Percentiles rank a stretch among this genome's conserved stretches.
Evolutionary conservation across 2,797 vertebrate genomes (phyloP).

Genomic region (Propithecus perrieri): DNA sequence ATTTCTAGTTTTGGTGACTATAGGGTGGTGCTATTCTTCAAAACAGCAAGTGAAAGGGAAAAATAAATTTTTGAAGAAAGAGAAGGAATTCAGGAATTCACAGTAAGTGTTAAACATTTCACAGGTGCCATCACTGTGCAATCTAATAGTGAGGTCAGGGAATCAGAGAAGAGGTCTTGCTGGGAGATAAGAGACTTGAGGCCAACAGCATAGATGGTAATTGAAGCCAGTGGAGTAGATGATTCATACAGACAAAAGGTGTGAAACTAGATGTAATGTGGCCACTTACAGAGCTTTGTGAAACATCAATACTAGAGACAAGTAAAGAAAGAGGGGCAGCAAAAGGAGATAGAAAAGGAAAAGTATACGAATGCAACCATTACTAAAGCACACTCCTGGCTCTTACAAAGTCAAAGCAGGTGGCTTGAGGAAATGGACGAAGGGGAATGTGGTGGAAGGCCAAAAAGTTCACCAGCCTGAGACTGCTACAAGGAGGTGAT

Average conservation of each 20-base stretch:
- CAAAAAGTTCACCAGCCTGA: neutral
- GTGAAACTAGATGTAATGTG: neutral
- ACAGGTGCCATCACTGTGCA: neutral
- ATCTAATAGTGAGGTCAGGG: neutral
- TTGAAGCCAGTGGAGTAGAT: neutral
- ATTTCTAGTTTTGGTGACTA: neutral
- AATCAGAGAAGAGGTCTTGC: neutral
- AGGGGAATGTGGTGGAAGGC: neutral
- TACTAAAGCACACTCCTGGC: neutral
- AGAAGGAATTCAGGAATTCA: neutral
- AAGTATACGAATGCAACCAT: neutral
- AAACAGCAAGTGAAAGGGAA: neutral
- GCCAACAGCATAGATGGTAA: neutral
- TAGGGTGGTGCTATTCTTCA: neutral
- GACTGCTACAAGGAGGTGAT: neutral
- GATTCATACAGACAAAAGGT: neutral
- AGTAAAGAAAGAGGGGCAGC: neutral
- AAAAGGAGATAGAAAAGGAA: neutral
- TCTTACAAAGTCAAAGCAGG: neutral
- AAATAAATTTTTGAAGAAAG: neutral
- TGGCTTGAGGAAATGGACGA: neutral
- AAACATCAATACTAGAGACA: neutral
- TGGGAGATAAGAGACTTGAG: neutral
- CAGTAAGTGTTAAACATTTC: neutral
- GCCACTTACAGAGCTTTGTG: neutral